These are phyloP conservation scores for Sardinella longiceps DNA, from an alignment of 2,797 vertebrate species.

Conservation along the genomic window DNA sequence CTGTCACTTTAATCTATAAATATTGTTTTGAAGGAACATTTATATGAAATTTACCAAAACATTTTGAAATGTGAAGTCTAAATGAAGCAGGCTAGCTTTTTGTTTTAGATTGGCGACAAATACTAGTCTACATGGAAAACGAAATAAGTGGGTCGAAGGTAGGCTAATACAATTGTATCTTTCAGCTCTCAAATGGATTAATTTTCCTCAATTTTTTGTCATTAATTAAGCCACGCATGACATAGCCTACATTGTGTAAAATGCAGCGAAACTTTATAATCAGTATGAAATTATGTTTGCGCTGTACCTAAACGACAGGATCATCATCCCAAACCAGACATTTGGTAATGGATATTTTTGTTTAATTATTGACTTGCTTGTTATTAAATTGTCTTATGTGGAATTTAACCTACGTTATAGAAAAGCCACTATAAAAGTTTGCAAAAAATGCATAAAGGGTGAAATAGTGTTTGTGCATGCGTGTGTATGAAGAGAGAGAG, in stretches of 20 bases:
- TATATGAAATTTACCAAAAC: not conserved
- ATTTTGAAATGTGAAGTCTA: not conserved
- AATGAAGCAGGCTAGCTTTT: not conserved
- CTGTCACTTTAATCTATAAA: slow-evolving; percentile 24
- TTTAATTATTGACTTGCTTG: not conserved
- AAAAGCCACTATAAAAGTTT: not conserved
- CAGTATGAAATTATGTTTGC: not conserved
- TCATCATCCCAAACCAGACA: too few relatives aligned
- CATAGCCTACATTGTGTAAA: not conserved
- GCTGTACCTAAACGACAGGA: not conserved
- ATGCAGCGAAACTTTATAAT: not conserved
- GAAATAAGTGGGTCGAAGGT: not conserved
- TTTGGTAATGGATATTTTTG: not conserved
- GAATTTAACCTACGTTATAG: not conserved
- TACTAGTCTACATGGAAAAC: not conserved
- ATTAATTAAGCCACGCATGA: not conserved
- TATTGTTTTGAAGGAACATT: slow-evolving; percentile 13
- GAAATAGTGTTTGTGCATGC: not conserved
- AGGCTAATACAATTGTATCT: not conserved
- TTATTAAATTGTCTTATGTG: not conserved
- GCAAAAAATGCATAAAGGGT: not conserved
- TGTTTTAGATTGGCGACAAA: not conserved
- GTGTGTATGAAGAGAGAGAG: not conserved
- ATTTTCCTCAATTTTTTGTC: not conserved
- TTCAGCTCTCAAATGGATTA: not conserved